Evolutionary conservation across 2,113 vertebrate species (phyloP), one percentile per base, ranked within the genome.

Genomic region (Pogonocichla stellata): DNA sequence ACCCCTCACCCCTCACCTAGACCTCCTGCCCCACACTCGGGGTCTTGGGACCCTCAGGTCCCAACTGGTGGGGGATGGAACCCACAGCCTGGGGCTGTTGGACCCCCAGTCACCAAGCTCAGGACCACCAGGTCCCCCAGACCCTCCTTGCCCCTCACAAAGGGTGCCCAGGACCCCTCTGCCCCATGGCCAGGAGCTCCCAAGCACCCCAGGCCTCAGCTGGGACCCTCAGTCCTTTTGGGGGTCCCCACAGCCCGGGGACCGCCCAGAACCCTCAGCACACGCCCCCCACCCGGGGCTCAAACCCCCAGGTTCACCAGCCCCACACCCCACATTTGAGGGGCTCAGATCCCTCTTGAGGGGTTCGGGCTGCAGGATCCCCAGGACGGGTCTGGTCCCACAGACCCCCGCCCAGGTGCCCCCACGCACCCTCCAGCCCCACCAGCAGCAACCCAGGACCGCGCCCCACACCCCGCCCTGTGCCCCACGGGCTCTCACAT

Each of bases 221-320:
- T 12, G 42, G 42, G 47, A 43, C 42, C 19, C 14, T 36, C 57
- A 64, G 20, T 28, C 15, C 28, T 64, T 28, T 14, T 18, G n/a
- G 22, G 25, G 43, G 8, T 15, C 24, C 15, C 50, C 28, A 5
- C 19, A 71, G 43, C 15, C 18, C 51, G 12, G 12, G n/a, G 25
- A 20, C 20, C 13, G 1, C 33, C 12, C 48, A 25, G 42, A 10
- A 25, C 24, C 31, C 40, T 53, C 69, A 54, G 64, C 7, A 8
- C n/a, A 20, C 0, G 0, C 29, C 17, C 50, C 10, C 19, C 36
- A 17, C 10, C 8, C 9, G 31, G 25, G 31, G 23, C 9, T 70
- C 31, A 24, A n/a, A 12, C 7, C 36, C 43, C 33, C 34, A 19
- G 5, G 18, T 8, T 56, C 51, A 1, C 18, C 54, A 56, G 19